These are phyloP conservation scores for Condylura cristata DNA, from an alignment of 2,113 vertebrate species.

Conservation along the genomic window DNA sequence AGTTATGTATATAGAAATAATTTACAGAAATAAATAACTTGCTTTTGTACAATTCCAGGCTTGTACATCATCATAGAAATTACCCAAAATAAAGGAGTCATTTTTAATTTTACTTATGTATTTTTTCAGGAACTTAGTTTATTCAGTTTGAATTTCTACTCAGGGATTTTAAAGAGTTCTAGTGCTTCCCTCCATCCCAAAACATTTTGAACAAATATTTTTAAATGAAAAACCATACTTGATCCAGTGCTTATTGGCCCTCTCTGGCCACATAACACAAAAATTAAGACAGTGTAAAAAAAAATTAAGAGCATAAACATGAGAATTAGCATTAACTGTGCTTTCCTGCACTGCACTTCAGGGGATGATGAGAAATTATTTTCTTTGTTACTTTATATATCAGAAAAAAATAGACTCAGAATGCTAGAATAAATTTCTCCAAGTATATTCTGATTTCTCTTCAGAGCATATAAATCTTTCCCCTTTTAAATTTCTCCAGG, in stretches of 20 bases:
- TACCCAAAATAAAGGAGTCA: background rate
- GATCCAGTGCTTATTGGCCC: background rate
- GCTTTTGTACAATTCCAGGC: background rate
- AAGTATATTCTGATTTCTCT: too few species aligned
- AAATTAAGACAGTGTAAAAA: background rate
- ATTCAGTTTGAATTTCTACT: too few species aligned
- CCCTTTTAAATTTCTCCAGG: background rate
- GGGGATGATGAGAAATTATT: background rate
- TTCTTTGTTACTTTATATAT: background rate
- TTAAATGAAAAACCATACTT: background rate
- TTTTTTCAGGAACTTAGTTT: too few species aligned
- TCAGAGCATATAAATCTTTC: too few species aligned
- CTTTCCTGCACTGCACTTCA: background rate
- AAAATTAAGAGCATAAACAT: background rate
- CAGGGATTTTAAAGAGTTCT: background rate
- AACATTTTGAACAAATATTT: background rate
- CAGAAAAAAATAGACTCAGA: constrained; percentile 44
- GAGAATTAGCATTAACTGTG: background rate
- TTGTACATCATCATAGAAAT: background rate
- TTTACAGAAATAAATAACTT: background rate
- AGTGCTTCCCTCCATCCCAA: too few species aligned
- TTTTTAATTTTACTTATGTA: background rate
- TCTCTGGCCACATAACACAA: background rate
- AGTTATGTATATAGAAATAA: background rate
- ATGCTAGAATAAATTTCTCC: background rate